A percentile compares a stretch with the other conserved stretches of the same genome.
Evolutionary conservation across 1,140 invertebrate genomes (phyloP).

Genomic region (Scaptomyza hsui): DNA sequence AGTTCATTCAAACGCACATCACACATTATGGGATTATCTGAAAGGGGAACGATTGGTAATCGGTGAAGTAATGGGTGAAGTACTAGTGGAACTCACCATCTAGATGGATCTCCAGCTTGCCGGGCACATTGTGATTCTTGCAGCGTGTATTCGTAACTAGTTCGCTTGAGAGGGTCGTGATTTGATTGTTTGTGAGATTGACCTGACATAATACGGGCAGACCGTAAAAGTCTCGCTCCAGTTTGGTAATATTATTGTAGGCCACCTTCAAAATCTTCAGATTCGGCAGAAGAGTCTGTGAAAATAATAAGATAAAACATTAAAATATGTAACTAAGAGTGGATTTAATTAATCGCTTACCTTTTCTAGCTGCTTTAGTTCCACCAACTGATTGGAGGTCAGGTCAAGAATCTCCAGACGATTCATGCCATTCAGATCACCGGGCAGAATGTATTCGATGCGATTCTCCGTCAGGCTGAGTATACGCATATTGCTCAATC

Average conservation of each 20-base stretch:
- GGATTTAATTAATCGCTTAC: conserved; percentile 83
- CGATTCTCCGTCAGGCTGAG: conserved; percentile 90
- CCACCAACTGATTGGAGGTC: conserved; percentile 90
- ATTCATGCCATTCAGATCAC: conserved; percentile 90
- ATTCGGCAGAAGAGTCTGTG: conserved; percentile 89
- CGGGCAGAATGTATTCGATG: conserved; percentile 88
- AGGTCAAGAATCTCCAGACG: conserved; percentile 89
- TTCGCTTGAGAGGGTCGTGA: conserved; percentile 88
- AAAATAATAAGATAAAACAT: neutral
- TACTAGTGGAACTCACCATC: conserved; percentile 87
- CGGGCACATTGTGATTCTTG: conserved; percentile 89
- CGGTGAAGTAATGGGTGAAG: too few relatives aligned
- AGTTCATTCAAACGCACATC: conserved; percentile 88
- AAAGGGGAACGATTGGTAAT: too few relatives aligned
- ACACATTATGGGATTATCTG: conserved; percentile 91
- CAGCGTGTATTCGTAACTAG: conserved; percentile 91
- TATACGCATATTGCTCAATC: conserved; percentile 88
- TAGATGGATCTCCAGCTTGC: conserved; percentile 90
- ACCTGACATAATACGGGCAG: conserved; percentile 90
- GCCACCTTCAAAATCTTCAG: conserved; percentile 90
- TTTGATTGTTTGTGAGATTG: conserved; percentile 90
- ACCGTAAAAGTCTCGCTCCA: conserved; percentile 92
- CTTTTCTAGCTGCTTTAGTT: conserved; percentile 91
- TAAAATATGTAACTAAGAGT: too few relatives aligned
- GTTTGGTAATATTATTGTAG: conserved; percentile 88